Evolutionary conservation across 2,113 vertebrate genomes (phyloP), one percentile per base, ranked within the genome.

Genomic region (Sclerurus mexicanus): DNA sequence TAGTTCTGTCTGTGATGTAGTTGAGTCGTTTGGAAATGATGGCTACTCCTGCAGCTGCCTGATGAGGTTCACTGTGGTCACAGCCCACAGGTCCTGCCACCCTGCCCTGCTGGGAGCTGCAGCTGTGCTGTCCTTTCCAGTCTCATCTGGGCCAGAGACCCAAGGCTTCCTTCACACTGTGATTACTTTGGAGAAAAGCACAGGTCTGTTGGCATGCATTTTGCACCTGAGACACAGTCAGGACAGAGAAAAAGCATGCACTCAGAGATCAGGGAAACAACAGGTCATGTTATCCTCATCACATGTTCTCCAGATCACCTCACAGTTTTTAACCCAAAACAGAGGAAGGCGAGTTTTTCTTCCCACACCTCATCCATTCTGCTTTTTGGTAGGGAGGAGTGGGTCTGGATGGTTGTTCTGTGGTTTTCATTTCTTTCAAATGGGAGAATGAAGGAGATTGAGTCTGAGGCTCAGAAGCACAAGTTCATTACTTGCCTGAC

Each of bases 371-470:
- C 2, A 4, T 44, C 47, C 46, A 37, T 59, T 79, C 58, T 9
- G 9, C 8, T 14, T n/a, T 22, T 27, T 1, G 7, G 12, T 3
- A 5, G 9, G 7, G 42, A 68, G 23, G 14, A 3, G 0, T 58
- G 31, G 14, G 22, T 62, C 15, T 59, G 30, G 30, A 22, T 64
- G 19, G 35, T 12, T 66, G 17, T 18, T 78, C 59, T 39, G 2
- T 21, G 66, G 22, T 3, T 82, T 64, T 35, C 25, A 0, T 2
- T 37, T 66, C 62, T 72, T 59, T 16, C 35, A 62, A 89, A 74
- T 25, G 12, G 10, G 86, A 85, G 25, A 76, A 76, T 31, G 22
- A 83, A 80, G 17, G 31, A 90, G 27, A 50, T 10, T 33, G 31
- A 84, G 30, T 24, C n/a, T 74, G 44, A 67, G 59, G 46, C 63